Evolutionary conservation across 2,113 vertebrate genomes (phyloP).

Genomic region (Phrynocephalus versicolor): DNA sequence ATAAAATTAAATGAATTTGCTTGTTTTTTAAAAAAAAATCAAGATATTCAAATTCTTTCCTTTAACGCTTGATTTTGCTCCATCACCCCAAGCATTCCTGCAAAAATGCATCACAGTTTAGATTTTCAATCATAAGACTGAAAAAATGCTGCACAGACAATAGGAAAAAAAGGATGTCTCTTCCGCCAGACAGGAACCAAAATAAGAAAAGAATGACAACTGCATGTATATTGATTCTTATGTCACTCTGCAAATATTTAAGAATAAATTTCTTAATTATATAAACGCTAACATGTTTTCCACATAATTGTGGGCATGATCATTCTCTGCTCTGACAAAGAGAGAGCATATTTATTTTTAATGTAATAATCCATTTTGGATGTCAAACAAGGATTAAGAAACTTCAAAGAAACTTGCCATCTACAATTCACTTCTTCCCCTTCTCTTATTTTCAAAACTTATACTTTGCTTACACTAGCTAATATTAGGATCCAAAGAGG

Average conservation of each 20-base stretch:
- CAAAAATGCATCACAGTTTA: fast-evolving
- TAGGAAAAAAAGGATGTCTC: background rate
- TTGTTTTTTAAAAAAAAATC: background rate
- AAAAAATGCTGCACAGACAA: slow-evolving; percentile 24
- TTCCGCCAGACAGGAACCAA: background rate
- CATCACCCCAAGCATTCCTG: slow-evolving; percentile 27
- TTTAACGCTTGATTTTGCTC: slow-evolving; percentile 10
- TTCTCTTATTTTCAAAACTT: background rate
- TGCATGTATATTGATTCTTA: background rate
- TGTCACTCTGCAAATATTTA: slow-evolving; percentile 39
- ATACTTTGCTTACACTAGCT: background rate
- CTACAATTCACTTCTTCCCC: background rate
- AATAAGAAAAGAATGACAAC: background rate
- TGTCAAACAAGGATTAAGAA: slow-evolving; percentile 32
- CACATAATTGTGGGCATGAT: slow-evolving; percentile 68
- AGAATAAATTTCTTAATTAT: no score
- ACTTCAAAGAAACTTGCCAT: background rate
- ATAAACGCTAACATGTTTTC: slow-evolving; percentile 72
- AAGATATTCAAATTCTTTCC: slow-evolving; percentile 1
- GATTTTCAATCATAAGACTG: background rate
- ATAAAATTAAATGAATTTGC: background rate
- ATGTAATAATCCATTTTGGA: slow-evolving; percentile 51
- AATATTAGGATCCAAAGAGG: background rate
- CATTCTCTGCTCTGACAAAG: slow-evolving; percentile 77
- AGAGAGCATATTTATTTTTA: slow-evolving; percentile 59